These are phyloP conservation scores for Misgurnus mizolepis DNA, from an alignment of 2,113 vertebrate genomes.

Conservation along the genomic window DNA sequence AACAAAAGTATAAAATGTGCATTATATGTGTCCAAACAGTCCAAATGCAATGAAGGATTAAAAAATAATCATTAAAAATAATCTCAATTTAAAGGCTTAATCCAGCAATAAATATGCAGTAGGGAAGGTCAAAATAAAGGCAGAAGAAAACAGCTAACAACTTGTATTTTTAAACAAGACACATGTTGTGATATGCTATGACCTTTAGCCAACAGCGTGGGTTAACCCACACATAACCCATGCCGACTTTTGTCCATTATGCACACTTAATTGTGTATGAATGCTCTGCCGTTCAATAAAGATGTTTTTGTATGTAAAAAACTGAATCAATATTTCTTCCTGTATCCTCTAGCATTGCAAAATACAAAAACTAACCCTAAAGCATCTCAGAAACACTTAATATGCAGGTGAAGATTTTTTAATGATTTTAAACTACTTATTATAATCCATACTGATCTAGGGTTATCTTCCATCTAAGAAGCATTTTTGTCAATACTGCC, in stretches of 20 bases:
- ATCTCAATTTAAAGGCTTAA: neutral
- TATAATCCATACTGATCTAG: slow-evolving; percentile 18
- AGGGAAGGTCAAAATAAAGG: neutral
- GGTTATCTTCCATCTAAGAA: slow-evolving; percentile 6
- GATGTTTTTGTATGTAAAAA: slow-evolving; percentile 19
- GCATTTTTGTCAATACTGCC: slow-evolving; percentile 4
- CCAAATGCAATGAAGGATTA: slow-evolving; percentile 3
- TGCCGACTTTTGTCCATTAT: neutral
- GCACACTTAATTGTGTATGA: neutral
- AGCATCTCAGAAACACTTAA: slow-evolving; percentile 22
- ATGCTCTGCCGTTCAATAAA: neutral
- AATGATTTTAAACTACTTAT: slow-evolving; percentile 34
- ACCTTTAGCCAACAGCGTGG: neutral
- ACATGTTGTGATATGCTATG: slow-evolving; percentile 9
- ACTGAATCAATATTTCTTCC: slow-evolving; percentile 30
- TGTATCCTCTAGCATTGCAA: slow-evolving; percentile 2
- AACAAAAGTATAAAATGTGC: slow-evolving; percentile 5
- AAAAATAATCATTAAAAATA: neutral
- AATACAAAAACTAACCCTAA: slow-evolving; percentile 20
- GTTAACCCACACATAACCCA: neutral
- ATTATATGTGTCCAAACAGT: neutral
- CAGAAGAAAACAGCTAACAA: neutral
- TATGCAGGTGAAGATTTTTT: neutral
- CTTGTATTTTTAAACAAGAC: slow-evolving; percentile 4
- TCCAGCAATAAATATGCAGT: neutral